A percentile compares a stretch with the other conserved stretches of the same genome.
Conservation (phyloP, 2,888 invertebrate species). For the Cheilosia scutellata region DNA sequence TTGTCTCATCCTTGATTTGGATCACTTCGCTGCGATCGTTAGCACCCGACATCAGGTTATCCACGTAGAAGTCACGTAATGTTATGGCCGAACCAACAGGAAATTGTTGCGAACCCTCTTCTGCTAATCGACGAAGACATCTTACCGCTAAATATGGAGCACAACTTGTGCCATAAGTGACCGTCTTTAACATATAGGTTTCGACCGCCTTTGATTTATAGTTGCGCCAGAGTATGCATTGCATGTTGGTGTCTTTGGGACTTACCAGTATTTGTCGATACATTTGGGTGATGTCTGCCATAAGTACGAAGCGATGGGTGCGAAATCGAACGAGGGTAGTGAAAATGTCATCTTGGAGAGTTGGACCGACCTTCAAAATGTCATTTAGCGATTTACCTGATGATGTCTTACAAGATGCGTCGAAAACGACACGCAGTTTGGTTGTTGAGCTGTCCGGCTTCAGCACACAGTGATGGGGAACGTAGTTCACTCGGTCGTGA, state of each 20-base stretch:
- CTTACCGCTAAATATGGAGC: constrained; percentile 38
- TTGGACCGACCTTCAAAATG: constrained; percentile 41
- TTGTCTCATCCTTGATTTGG: constrained; percentile 15
- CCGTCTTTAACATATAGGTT: constrained; percentile 44
- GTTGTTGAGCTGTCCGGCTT: too few relatives aligned
- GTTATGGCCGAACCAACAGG: constrained; percentile 14
- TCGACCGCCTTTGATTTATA: constrained; percentile 23
- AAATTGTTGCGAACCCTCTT: constrained; percentile 3
- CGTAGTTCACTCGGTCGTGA: too few relatives aligned
- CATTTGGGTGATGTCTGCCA: constrained; percentile 31
- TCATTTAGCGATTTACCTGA: constrained; percentile 43
- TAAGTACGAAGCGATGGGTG: too few relatives aligned
- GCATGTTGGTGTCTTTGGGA: not conserved
- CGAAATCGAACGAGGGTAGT: constrained; percentile 1
- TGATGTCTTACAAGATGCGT: too few relatives aligned
- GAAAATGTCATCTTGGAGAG: constrained; percentile 47
- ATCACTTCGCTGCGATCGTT: constrained; percentile 22
- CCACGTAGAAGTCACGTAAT: constrained; percentile 49
- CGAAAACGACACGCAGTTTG: too few relatives aligned
- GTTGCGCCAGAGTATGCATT: constrained; percentile 40
- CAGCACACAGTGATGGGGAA: too few relatives aligned
- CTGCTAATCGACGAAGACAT: constrained; percentile 22
- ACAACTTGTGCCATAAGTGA: constrained; percentile 46
- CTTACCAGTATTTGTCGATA: constrained; percentile 31
- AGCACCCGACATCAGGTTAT: constrained; percentile 62